Base-by-base conservation (phyloP, 2,113 vertebrate species). In the Chrysochloris asiatica region DNA sequence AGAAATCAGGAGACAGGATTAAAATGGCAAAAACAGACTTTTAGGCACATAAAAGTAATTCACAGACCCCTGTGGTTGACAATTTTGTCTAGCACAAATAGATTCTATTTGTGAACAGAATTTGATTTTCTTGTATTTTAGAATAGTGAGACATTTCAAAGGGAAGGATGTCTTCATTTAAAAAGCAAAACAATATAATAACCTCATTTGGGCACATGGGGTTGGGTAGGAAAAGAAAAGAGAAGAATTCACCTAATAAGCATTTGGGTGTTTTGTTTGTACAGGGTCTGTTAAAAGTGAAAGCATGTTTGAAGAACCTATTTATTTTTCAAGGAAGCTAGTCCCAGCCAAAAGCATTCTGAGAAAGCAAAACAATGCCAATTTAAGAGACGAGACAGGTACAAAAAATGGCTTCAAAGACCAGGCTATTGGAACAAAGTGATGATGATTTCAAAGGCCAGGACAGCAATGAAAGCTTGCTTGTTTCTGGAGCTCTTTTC, bases 321-420 rank as follows among this genome's bases (percentile, higher is more conserved):
- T 81, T 78, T 71, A 78, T 56, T 86, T 63, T 56, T 81, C 89
- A 3, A 54, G 93, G 61, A 78, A 91, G 33, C 43, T 3, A 43
- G 93, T 95, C 47, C 67, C 0, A 43, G 90, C 79, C 96, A 91
- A 95, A 96, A 54, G 93, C 81, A 76, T 61, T 71, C 38, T 94
- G 85, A 96, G 95, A 94, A 95, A 52, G 52, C 61, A 71, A 95
- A 97, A 92, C 83, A 86, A 69, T 38, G 61, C 19, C 83, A 36
- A 50, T 82, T 92, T 41, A 96, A 52, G 94, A 95, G 91, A 96
- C 69, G 86, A 94, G 93, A 89, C 78, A 36, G 83, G 95, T 86
- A 78, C 94, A 83, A 93, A 93, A 22, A 91, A 86, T 63, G 83
- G 43, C 80, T 28, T n/a, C 93, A 97, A 95, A 96, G 94, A 77